These are phyloP conservation scores for Smutsia gigantea DNA, from an alignment of 2,797 vertebrate species.

Conservation along the genomic window DNA sequence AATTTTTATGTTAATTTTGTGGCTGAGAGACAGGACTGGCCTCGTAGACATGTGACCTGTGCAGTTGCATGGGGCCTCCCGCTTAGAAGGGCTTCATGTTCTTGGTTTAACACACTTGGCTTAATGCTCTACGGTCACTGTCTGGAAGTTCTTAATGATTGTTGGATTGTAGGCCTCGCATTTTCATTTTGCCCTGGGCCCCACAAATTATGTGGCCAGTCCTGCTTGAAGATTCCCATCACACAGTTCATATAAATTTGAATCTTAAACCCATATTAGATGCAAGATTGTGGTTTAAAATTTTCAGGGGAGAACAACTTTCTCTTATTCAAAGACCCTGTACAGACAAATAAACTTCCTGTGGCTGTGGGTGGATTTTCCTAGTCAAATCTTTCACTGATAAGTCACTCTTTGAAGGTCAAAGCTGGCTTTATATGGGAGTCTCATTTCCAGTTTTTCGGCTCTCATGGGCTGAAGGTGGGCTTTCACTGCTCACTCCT, in stretches of 20 bases:
- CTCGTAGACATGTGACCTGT: not conserved
- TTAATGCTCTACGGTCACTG: not conserved
- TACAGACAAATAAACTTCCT: not conserved
- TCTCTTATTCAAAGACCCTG: not conserved
- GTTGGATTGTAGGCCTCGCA: not conserved
- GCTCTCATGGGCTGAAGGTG: not conserved
- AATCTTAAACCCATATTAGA: not conserved
- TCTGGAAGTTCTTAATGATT: not conserved
- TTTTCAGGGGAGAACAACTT: not conserved
- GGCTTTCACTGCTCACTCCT: not conserved
- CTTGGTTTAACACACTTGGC: not conserved
- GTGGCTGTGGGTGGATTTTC: not conserved
- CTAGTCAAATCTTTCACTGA: not conserved
- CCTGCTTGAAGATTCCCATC: not conserved
- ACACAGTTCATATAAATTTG: not conserved
- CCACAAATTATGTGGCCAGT: not conserved
- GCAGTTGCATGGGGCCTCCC: not conserved
- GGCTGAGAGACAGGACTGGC: not conserved
- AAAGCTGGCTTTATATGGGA: not conserved
- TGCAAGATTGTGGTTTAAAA: not conserved
- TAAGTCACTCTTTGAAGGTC: not conserved
- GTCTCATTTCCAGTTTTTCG: not conserved
- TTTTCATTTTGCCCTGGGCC: not conserved
- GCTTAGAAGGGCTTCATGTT: not conserved
- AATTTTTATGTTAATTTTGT: not conserved